phyloP scores from a whole-genome alignment of 2,113 vertebrate species.

The Pampusana beccarii region DNA sequence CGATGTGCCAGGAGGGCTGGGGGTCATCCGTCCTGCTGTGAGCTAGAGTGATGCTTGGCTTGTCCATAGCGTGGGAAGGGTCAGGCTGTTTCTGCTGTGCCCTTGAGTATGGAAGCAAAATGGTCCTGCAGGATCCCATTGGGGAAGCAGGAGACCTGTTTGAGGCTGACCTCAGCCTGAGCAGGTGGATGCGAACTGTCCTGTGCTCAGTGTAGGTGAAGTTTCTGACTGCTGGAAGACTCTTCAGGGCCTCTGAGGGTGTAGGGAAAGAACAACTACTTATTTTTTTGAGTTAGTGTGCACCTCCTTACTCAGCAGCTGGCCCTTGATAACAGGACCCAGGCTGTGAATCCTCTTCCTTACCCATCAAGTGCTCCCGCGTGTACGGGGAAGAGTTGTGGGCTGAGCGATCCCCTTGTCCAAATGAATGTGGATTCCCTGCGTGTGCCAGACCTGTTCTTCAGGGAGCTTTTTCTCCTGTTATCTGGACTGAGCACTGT shows the following conservation, averaged over 20 bases:
- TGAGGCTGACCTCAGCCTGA: neutral
- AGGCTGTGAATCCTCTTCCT: neutral
- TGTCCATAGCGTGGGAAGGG: neutral
- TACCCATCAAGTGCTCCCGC: neutral
- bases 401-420: neutral
- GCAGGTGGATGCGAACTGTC: neutral
- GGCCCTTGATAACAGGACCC: neutral
- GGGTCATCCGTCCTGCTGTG: rapidly evolving
- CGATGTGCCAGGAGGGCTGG: rapidly evolving
- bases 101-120: neutral
- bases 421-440: neutral
- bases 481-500: too few species aligned
- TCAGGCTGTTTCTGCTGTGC: neutral
- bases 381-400: neutral
- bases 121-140: neutral
- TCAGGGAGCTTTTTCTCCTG: neutral
- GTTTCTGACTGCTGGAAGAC: neutral
- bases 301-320: neutral
- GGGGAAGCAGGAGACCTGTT: neutral
- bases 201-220: too few species aligned
- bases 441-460: neutral
- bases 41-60: neutral
- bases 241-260: neutral
- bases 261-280: neutral
- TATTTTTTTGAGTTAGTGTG: rapidly evolving